Evolutionary conservation across 2,888 invertebrate genomes (phyloP).

Genomic region (Drosophila niveifrons): DNA sequence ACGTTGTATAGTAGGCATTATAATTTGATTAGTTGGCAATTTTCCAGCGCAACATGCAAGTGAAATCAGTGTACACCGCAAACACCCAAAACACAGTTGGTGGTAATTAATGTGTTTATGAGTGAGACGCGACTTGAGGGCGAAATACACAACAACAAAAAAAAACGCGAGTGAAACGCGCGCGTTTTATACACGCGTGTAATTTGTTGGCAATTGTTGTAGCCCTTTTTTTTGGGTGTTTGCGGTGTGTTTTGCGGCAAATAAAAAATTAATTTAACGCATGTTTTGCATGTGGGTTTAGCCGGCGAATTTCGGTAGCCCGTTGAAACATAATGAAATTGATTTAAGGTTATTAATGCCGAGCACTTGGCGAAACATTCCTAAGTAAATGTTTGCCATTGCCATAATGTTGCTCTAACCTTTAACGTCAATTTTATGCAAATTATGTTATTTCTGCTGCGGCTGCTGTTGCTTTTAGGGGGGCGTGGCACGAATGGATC

Average conservation of each 20-base stretch:
- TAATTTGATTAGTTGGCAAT: constrained; percentile 14
- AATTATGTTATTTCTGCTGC: constrained; percentile 81
- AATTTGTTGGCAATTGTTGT: constrained; percentile 77
- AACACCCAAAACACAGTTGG: constrained; percentile 44
- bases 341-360: constrained; percentile 83
- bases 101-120: constrained; percentile 75
- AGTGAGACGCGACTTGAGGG: constrained; percentile 24
- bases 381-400: constrained; percentile 84
- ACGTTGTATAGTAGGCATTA: neutral
- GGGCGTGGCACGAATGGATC: constrained; percentile 60
- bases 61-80: constrained; percentile 5
- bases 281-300: constrained; percentile 66
- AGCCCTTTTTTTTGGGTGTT: constrained; percentile 55
- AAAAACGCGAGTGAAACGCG: constrained; percentile 45
- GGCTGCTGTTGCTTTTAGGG: constrained; percentile 34
- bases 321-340: constrained; percentile 70
- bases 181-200: constrained; percentile 67
- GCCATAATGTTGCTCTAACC: constrained; percentile 81
- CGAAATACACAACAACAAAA: neutral
- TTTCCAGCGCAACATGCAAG: constrained; percentile 3
- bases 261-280: constrained; percentile 84
- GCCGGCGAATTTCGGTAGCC: constrained; percentile 18
- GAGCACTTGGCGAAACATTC: constrained; percentile 49
- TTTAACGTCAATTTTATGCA: constrained; percentile 86
- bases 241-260: constrained; percentile 44